These are phyloP conservation scores for Thecocarcelia acutangulata DNA, from an alignment of 2,888 invertebrate species.

Conservation along the genomic window DNA sequence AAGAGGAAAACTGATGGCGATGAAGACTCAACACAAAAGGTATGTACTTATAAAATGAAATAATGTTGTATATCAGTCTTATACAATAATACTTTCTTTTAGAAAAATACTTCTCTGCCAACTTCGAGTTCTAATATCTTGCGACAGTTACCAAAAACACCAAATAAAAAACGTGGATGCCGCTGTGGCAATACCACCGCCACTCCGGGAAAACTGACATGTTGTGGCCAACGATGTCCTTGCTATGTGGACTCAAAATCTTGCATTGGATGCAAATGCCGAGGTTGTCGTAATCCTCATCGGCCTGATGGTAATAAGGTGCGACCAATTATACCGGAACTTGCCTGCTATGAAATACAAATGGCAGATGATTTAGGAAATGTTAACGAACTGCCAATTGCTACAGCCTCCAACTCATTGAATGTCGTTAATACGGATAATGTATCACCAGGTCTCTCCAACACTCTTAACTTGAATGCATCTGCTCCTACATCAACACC, in stretches of 20 bases:
- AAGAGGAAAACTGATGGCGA: slow-evolving; percentile 88
- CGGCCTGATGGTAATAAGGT: slow-evolving; percentile 91
- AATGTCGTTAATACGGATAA: slow-evolving; percentile 22
- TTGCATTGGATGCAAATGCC: slow-evolving; percentile 94
- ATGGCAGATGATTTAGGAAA: slow-evolving; percentile 76
- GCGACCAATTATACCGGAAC: slow-evolving; percentile 85
- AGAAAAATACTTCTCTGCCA: slow-evolving; percentile 70
- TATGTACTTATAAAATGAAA: slow-evolving; percentile 74
- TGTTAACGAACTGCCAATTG: slow-evolving; percentile 70
- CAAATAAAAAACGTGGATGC: slow-evolving; percentile 87
- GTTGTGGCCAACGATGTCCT: slow-evolving; percentile 96
- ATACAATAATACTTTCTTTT: neutral
- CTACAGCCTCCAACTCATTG: slow-evolving; percentile 59
- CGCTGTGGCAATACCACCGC: slow-evolving; percentile 95
- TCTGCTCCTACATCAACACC: slow-evolving; percentile 40
- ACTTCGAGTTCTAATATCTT: slow-evolving; percentile 60
- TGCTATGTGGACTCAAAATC: slow-evolving; percentile 95
- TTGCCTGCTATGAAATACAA: slow-evolving; percentile 84
- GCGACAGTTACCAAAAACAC: slow-evolving; percentile 70
- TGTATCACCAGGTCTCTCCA: slow-evolving; percentile 53
- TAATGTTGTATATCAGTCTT: no score
- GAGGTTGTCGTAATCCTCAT: slow-evolving; percentile 96
- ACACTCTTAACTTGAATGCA: slow-evolving; percentile 54
- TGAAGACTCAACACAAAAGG: slow-evolving; percentile 80
- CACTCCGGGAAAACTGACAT: slow-evolving; percentile 93